Conservation (phyloP, 2,797 vertebrate genomes). For the Myotis daubentonii region DNA sequence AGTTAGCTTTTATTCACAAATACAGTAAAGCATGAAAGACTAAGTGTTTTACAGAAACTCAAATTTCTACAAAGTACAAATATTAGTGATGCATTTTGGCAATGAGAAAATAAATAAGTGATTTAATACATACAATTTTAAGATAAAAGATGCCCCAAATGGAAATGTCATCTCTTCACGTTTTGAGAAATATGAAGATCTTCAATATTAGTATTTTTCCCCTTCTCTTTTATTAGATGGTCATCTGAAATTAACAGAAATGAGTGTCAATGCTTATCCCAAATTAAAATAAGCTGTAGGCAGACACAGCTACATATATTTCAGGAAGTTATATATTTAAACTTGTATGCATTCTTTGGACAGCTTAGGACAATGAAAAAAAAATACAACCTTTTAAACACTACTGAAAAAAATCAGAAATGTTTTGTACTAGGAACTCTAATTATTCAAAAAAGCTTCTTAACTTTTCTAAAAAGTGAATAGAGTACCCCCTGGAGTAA, state of each 20-base stretch:
- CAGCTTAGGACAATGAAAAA: background rate
- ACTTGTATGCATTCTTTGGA: background rate
- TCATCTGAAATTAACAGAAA: conserved; percentile 79
- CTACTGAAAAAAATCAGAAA: background rate
- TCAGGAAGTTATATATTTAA: background rate
- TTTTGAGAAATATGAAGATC: conserved; percentile 68
- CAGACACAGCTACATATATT: background rate
- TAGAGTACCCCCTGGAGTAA: background rate
- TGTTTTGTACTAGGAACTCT: background rate
- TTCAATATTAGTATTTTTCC: background rate
- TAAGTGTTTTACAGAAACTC: conserved; percentile 42
- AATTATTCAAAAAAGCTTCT: background rate
- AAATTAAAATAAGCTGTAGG: background rate
- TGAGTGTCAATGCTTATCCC: background rate
- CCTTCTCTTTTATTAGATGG: conserved; percentile 66
- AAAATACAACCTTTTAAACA: background rate
- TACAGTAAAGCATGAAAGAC: background rate
- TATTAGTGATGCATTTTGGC: background rate
- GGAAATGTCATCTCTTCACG: conserved; percentile 77
- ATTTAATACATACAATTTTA: background rate
- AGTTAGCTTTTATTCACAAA: conserved; percentile 75
- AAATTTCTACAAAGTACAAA: conserved; percentile 24
- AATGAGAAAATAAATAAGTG: conserved; percentile 33
- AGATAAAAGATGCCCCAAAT: background rate
- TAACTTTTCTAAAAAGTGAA: background rate